Evolutionary conservation across 2,797 vertebrate species (phyloP).

Genomic region (Podarcis siculus): DNA sequence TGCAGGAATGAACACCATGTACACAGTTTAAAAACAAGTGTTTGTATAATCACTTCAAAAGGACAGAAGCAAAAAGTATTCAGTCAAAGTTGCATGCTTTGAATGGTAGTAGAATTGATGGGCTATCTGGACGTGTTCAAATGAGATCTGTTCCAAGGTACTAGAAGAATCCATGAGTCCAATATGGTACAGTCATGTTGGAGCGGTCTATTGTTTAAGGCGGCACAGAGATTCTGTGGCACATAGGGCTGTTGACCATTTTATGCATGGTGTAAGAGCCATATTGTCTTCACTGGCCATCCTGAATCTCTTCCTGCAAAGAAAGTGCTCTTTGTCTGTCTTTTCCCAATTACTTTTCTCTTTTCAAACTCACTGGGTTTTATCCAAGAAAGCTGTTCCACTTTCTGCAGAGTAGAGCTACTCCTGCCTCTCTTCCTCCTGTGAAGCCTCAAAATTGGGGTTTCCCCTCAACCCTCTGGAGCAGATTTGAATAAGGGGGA

Average conservation of each 20-base stretch:
- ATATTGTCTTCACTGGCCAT: neutral
- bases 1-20: neutral
- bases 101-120: neutral
- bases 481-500: too few relatives aligned
- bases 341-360: neutral
- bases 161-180: neutral
- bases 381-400: too few relatives aligned
- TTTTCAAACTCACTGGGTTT: neutral
- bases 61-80: neutral
- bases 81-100: neutral
- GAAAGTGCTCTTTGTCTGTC: neutral
- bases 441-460: too few relatives aligned
- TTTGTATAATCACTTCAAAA: neutral
- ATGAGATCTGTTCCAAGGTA: neutral
- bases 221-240: neutral
- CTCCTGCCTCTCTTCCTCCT: too few relatives aligned
- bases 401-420: too few relatives aligned
- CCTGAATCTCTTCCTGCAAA: conserved; percentile 47
- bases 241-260: neutral
- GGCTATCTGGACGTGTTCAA: neutral
- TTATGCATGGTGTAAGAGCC: neutral
- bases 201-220: neutral
- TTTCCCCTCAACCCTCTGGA: too few relatives aligned
- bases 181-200: neutral
- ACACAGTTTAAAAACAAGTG: neutral